These are phyloP conservation scores for Nemapogon koenigi DNA, from an alignment of 2,888 invertebrate species.

Conservation along the genomic window DNA sequence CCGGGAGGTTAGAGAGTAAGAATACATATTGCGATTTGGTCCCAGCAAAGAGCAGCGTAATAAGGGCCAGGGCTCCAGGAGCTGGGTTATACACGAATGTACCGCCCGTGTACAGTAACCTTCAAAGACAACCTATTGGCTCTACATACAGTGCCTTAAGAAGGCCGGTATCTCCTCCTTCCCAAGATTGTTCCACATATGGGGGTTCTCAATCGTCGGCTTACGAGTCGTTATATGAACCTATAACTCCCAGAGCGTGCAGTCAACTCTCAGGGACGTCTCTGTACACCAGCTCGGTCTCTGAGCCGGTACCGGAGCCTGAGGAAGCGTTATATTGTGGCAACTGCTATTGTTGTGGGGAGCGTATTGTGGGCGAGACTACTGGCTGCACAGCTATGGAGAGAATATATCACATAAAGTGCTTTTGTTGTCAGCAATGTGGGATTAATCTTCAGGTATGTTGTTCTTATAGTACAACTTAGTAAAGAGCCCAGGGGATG, in stretches of 20 bases:
- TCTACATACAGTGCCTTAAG: slow-evolving; percentile 70
- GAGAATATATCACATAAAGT: slow-evolving; percentile 93
- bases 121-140: slow-evolving; percentile 50
- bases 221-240: slow-evolving; percentile 70
- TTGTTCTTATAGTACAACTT: too few species aligned
- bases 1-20: slow-evolving; percentile 70
- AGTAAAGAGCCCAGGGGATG: too few species aligned
- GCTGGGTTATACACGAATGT: slow-evolving; percentile 53
- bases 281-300: slow-evolving; percentile 64
- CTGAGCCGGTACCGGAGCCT: slow-evolving; percentile 79
- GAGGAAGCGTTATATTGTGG: slow-evolving; percentile 78
- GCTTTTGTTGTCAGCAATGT: slow-evolving; percentile 94
- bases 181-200: slow-evolving; percentile 64
- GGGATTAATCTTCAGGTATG: slow-evolving; percentile 77
- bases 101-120: slow-evolving; percentile 53
- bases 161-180: slow-evolving; percentile 61
- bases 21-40: slow-evolving; percentile 57
- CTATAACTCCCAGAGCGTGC: slow-evolving; percentile 67
- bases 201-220: slow-evolving; percentile 69
- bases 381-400: slow-evolving; percentile 99
- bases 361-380: slow-evolving; percentile 92
- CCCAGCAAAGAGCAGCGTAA: slow-evolving; percentile 58
- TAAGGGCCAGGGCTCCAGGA: slow-evolving; percentile 46
- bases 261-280: slow-evolving; percentile 68
- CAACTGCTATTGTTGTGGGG: slow-evolving; percentile 91